These are phyloP conservation scores for Rhyacichthys aspro DNA, from an alignment of 2,797 vertebrate genomes.

Conservation along the genomic window DNA sequence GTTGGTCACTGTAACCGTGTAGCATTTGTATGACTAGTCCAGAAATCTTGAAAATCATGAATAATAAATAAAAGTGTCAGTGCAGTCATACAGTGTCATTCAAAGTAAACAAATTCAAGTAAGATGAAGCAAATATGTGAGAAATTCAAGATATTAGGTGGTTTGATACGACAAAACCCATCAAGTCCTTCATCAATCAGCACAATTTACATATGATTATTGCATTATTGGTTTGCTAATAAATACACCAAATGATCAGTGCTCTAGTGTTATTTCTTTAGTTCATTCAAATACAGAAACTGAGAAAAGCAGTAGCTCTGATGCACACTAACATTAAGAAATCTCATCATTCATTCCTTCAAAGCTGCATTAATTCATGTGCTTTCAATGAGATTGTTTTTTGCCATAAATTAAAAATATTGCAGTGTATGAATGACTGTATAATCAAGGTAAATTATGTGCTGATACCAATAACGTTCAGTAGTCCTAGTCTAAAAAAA, in stretches of 20 bases:
- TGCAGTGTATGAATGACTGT: no score
- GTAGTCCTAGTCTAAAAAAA: no score
- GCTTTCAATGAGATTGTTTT: slow-evolving; percentile 46
- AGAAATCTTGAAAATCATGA: slow-evolving; percentile 11
- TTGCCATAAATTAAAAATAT: no score
- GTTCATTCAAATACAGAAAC: slow-evolving; percentile 2
- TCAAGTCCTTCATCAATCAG: no score
- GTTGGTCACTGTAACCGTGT: neutral
- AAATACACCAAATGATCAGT: neutral
- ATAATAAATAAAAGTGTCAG: slow-evolving; percentile 45
- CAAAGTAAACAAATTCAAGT: slow-evolving; percentile 3
- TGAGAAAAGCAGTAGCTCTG: neutral
- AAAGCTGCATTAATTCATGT: slow-evolving; percentile 49
- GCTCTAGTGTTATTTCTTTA: neutral
- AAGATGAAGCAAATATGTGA: slow-evolving; percentile 12
- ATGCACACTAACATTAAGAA: neutral
- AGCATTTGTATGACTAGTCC: slow-evolving; percentile 4
- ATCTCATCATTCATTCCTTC: slow-evolving; percentile 14
- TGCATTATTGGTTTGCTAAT: neutral
- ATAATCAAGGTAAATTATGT: no score
- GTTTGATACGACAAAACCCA: no score
- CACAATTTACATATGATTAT: slow-evolving; percentile 1
- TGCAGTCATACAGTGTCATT: slow-evolving; percentile 24
- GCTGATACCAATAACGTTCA: no score
- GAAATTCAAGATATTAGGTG: no score